Conservation (phyloP, 2,888 invertebrate genomes). For the Pyralis farinalis region DNA sequence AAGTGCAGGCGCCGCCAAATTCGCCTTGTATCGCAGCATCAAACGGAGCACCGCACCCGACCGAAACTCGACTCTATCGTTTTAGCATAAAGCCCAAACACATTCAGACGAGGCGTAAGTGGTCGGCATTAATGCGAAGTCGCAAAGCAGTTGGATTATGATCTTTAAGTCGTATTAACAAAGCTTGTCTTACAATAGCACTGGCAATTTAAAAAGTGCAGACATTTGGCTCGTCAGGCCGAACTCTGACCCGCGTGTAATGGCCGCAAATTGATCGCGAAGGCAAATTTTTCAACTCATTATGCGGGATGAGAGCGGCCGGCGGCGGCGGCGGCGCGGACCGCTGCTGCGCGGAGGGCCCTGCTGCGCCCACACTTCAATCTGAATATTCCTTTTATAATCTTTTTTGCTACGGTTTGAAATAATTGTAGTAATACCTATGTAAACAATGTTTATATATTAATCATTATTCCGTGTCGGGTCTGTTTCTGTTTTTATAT, state of each 20-base stretch:
- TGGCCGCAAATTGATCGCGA: slow-evolving; percentile 60
- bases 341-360: not conserved
- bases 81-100: slow-evolving; percentile 26
- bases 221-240: slow-evolving; percentile 38
- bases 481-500: too few species aligned
- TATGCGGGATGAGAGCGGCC: slow-evolving; percentile 28
- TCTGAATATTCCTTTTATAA: too few species aligned
- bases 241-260: slow-evolving; percentile 62
- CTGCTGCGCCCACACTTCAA: too few species aligned
- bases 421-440: too few species aligned
- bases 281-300: slow-evolving; percentile 54
- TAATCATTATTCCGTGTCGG: too few species aligned
- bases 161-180: slow-evolving; percentile 22
- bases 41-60: slow-evolving; percentile 47
- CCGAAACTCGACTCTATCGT: slow-evolving; percentile 25
- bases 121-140: slow-evolving; percentile 1
- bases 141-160: slow-evolving; percentile 10
- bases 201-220: slow-evolving; percentile 24
- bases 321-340: not conserved
- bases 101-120: slow-evolving; percentile 8
- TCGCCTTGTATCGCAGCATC: slow-evolving; percentile 51
- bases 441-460: too few species aligned
- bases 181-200: slow-evolving; percentile 18
- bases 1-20: slow-evolving; percentile 61
- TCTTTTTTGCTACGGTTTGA: too few species aligned